A percentile compares a stretch with the other conserved stretches of the same genome.
Evolutionary conservation across 2,888 invertebrate species (phyloP).

Genomic region (Ophion ventricosus): DNA sequence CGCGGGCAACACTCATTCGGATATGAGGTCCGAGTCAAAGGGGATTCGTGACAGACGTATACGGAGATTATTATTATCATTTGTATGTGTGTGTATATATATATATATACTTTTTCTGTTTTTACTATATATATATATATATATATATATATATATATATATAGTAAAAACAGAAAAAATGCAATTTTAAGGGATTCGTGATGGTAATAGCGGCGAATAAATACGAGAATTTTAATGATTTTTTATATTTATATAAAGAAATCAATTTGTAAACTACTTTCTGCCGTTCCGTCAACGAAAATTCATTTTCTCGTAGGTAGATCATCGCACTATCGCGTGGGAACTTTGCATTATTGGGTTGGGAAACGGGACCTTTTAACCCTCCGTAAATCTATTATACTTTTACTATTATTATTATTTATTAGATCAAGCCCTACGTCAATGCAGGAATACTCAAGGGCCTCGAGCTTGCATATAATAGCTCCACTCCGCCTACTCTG

Average conservation of each 20-base stretch:
- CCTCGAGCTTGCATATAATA: slow-evolving; percentile 56
- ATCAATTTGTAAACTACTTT: no score
- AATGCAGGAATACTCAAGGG: slow-evolving; percentile 50
- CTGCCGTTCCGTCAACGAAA: background rate
- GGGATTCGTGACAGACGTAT: background rate
- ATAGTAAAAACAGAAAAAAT: background rate
- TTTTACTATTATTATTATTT: background rate
- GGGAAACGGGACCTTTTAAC: slow-evolving; percentile 29
- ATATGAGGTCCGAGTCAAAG: slow-evolving; percentile 1
- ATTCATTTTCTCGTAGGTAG: background rate
- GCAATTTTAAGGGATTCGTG: no score
- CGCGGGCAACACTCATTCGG: background rate
- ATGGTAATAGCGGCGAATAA: background rate
- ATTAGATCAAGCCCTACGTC: slow-evolving; percentile 46
- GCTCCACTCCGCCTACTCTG: slow-evolving; percentile 23
- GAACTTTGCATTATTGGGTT: slow-evolving; percentile 4
- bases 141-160: background rate
- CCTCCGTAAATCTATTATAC: background rate
- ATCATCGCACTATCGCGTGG: background rate
- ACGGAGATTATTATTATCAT: slow-evolving; percentile 7
- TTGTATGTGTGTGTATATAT: background rate
- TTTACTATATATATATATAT: background rate
- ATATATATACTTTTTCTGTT: no score
- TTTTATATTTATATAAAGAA: no score
- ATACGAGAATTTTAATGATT: background rate